A percentile compares a stretch with the other conserved stretches of the same genome.
These are phyloP conservation scores for Drosophila differens DNA, from an alignment of 2,888 invertebrate species.

Conservation along the genomic window DNA sequence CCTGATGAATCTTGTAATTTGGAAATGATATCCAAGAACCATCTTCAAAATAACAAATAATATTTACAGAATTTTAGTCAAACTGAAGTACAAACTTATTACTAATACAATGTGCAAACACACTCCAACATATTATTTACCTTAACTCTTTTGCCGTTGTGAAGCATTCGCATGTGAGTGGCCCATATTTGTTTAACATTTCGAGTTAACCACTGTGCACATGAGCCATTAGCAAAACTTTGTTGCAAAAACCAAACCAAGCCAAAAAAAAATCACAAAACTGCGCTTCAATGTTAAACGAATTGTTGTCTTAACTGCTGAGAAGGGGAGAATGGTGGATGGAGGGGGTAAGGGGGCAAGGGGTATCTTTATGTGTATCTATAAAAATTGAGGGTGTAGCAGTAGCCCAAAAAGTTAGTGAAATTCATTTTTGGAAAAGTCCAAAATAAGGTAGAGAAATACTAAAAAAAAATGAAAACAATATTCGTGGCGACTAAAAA, in stretches of 20 bases:
- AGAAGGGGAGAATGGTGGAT: not conserved
- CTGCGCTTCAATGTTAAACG: constrained; percentile 77
- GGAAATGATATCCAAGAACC: too few relatives aligned
- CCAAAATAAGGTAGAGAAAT: constrained; percentile 63
- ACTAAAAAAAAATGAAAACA: constrained; percentile 14
- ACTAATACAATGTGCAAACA: not conserved
- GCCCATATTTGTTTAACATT: not conserved
- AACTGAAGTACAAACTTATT: not conserved
- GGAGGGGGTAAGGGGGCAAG: not conserved
- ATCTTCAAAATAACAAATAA: too few relatives aligned
- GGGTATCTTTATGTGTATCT: constrained; percentile 16
- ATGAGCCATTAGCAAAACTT: constrained; percentile 68
- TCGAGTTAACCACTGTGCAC: constrained; percentile 60
- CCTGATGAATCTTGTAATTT: too few relatives aligned
- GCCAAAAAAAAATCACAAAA: constrained; percentile 25
- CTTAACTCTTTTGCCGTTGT: not conserved
- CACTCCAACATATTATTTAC: not conserved
- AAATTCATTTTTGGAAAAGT: constrained; percentile 75
- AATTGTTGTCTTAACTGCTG: constrained; percentile 78
- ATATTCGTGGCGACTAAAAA: constrained; percentile 43
- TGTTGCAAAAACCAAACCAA: constrained; percentile 22
- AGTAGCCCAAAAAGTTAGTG: constrained; percentile 63
- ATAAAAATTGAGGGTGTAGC: constrained; percentile 48
- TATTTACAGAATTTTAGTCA: too few relatives aligned
- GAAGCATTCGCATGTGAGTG: not conserved